Evolutionary conservation across 2,888 invertebrate species (phyloP), one percentile per base, ranked within the genome.

Genomic region (Melikaiella ostensackeni): DNA sequence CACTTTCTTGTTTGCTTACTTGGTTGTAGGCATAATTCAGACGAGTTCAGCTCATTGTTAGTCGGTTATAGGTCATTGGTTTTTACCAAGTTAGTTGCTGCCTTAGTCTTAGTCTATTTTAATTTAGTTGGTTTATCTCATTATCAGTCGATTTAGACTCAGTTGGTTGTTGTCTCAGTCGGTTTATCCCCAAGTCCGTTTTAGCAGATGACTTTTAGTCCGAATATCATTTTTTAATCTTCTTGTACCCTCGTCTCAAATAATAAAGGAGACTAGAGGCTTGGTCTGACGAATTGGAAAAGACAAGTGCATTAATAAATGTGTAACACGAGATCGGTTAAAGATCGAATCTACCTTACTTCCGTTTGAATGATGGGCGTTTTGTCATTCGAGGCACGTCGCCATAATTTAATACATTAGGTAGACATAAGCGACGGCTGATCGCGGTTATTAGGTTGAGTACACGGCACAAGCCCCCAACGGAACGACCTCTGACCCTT

Each of bases 371-470:
- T 66, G 66, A 46, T 21, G 70, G 27, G 42, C 30, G 21, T 70
- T 70, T 79, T 78, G 74, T 80, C 87, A 90, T 89, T 89, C 89
- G 81, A 83, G 82, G 87, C 89, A 89, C 89, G 88, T 83, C 83
- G 84, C 84, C 85, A 87, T 89, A 91, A 91, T 91, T 89, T 87
- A 88, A 90, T 90, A 88, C 87, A 90, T 90, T 90, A 89, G 86
- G 87, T 87, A 89, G 88, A 89, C 89, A 89, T 89, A 90, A 89
- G 88, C 89, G 89, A 88, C 87, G 90, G 87, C 89, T 91, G 90
- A 90, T 91, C 89, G 89, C 86, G 88, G 88, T 90, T 91, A 91
- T 91, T 90, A 89, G 89, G 89, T 90, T 89, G 89, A 85, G 85
- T 87, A 87, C 85, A 85, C 84, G 85, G 85, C 84, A 82, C 82